Evolutionary conservation across 2,797 vertebrate species (phyloP).

Genomic region (Microctenopoma stevenorrisi): DNA sequence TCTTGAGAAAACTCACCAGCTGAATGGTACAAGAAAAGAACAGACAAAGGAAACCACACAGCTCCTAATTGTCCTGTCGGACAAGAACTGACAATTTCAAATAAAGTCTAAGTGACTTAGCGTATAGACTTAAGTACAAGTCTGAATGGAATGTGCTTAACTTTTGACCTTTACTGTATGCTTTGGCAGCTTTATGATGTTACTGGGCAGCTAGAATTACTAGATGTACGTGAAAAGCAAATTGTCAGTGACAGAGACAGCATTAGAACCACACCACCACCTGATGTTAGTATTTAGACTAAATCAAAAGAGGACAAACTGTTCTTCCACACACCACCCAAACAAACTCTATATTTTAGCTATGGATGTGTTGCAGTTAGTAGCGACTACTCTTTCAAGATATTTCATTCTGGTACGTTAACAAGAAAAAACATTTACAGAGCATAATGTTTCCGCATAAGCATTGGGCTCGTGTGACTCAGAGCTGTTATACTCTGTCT

Average conservation of each 20-base stretch:
- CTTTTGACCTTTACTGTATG: background rate
- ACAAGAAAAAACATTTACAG: background rate
- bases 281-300: no score
- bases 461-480: background rate
- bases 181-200: background rate
- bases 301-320: no score
- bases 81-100: no score
- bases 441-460: background rate
- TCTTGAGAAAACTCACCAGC: no score
- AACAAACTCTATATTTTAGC: no score
- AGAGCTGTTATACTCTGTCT: background rate
- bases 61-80: no score
- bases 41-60: no score
- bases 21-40: no score
- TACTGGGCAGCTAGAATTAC: background rate
- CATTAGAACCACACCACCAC: background rate
- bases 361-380: no score
- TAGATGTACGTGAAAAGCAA: no score
- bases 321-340: no score
- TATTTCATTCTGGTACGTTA: background rate
- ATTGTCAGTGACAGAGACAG: background rate
- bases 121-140: background rate
- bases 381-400: no score
- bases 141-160: background rate
- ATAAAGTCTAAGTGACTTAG: background rate